A percentile compares a stretch with the other conserved stretches of the same genome.
These are phyloP conservation scores for Elysia crispata DNA, from an alignment of 2,888 invertebrate genomes.

Conservation along the genomic window DNA sequence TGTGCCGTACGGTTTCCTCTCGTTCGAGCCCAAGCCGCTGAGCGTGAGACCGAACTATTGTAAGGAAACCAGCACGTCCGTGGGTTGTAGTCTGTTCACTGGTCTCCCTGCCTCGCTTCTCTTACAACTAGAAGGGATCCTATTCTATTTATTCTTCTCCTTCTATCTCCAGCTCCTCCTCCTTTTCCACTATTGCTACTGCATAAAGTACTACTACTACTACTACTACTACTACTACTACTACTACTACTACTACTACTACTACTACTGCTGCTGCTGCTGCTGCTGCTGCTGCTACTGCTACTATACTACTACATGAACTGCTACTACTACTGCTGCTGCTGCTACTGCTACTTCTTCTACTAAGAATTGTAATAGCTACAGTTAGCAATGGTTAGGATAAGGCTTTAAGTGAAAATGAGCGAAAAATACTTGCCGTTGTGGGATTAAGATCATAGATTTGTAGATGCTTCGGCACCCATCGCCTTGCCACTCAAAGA, in stretches of 20 bases:
- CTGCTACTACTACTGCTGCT: too few species aligned
- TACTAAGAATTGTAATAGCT: too few species aligned
- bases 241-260: background rate
- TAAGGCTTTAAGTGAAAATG: too few species aligned
- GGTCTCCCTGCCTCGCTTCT: background rate
- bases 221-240: background rate
- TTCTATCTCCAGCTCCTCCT: background rate
- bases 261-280: background rate
- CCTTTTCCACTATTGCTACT: background rate
- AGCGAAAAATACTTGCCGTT: too few species aligned
- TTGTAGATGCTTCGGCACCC: too few species aligned
- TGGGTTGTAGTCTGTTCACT: background rate
- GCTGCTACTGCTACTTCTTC: too few species aligned
- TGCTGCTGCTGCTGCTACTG: background rate
- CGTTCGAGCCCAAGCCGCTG: background rate
- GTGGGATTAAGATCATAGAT: too few species aligned
- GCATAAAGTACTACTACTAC: background rate
- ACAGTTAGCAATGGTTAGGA: too few species aligned
- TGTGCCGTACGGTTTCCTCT: background rate
- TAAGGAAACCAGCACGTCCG: background rate
- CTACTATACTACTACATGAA: too few species aligned
- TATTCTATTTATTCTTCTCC: background rate
- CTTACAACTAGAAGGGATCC: background rate
- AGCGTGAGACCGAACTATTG: conserved; percentile 30
- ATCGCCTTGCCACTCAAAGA: too few species aligned